phyloP scores from a whole-genome alignment of 2,888 invertebrate species.

The Ichneumoninae sp. region DNA sequence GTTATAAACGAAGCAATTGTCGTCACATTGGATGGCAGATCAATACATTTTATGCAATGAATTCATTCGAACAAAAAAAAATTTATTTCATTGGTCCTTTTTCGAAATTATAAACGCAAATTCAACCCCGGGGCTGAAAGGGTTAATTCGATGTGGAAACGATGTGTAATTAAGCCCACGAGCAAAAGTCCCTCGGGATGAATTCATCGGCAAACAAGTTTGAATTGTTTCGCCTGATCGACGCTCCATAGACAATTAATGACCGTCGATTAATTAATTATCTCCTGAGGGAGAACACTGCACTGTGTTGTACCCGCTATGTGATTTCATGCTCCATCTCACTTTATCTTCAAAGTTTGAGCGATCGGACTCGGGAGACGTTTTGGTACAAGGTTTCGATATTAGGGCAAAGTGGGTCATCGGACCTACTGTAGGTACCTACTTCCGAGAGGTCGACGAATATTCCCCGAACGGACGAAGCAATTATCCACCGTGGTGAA shows the following conservation, averaged over 20 bases:
- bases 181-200: background rate
- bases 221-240: constrained; percentile 8
- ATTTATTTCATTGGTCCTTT: background rate
- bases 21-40: too few species aligned
- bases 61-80: background rate
- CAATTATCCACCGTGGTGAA: constrained; percentile 50
- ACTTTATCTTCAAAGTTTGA: constrained; percentile 55
- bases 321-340: constrained; percentile 24
- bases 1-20: too few species aligned
- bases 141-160: constrained; percentile 10
- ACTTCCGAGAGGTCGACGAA: constrained; percentile 42
- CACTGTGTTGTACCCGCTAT: constrained; percentile 8
- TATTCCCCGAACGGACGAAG: constrained; percentile 54
- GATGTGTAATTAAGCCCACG: background rate
- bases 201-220: constrained; percentile 4
- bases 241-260: constrained; percentile 22
- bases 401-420: constrained; percentile 61
- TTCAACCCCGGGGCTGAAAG: background rate
- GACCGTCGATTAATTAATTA: constrained; percentile 26
- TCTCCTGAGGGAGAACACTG: constrained; percentile 1
- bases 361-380: constrained; percentile 59
- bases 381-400: constrained; percentile 50
- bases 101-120: background rate
- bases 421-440: constrained; percentile 2
- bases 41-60: too few species aligned